These are phyloP conservation scores for Brachionus koreanus DNA, from an alignment of 1,140 invertebrate species.

Conservation along the genomic window DNA sequence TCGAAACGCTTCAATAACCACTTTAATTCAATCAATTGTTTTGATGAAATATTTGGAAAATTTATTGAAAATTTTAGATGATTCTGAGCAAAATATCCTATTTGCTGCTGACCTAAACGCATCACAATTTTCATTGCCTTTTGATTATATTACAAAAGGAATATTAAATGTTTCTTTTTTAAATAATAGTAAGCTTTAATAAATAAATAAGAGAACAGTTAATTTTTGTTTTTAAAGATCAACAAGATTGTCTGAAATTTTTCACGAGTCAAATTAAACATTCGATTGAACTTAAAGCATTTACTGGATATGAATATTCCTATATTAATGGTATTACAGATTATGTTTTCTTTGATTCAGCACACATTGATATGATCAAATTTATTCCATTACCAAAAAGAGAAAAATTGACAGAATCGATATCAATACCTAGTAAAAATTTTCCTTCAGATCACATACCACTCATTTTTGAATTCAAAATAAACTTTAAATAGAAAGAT, in stretches of 20 bases:
- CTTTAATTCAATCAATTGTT: neutral
- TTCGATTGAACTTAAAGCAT: neutral
- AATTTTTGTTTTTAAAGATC: neutral
- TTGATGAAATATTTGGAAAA: neutral
- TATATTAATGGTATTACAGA: neutral
- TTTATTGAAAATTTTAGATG: neutral
- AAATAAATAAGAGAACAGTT: neutral
- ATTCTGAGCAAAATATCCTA: neutral
- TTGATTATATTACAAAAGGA: neutral
- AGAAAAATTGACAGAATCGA: neutral
- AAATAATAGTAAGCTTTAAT: neutral
- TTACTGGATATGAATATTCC: neutral
- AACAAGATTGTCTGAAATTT: neutral
- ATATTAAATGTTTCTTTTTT: neutral
- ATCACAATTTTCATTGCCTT: neutral
- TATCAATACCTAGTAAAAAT: neutral
- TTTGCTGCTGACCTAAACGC: conserved; percentile 33
- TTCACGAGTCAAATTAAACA: neutral
- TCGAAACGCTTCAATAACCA: neutral
- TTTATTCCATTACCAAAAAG: neutral
- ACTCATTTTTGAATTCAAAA: conserved; percentile 19
- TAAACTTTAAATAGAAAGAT: neutral
- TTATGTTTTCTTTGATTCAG: conserved; percentile 12
- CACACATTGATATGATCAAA: neutral
- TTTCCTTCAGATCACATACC: conserved; percentile 27